Evolutionary conservation across 2,888 invertebrate species (phyloP), one percentile per base, ranked within the genome.

Genomic region (Ormyrus nitidulus): DNA sequence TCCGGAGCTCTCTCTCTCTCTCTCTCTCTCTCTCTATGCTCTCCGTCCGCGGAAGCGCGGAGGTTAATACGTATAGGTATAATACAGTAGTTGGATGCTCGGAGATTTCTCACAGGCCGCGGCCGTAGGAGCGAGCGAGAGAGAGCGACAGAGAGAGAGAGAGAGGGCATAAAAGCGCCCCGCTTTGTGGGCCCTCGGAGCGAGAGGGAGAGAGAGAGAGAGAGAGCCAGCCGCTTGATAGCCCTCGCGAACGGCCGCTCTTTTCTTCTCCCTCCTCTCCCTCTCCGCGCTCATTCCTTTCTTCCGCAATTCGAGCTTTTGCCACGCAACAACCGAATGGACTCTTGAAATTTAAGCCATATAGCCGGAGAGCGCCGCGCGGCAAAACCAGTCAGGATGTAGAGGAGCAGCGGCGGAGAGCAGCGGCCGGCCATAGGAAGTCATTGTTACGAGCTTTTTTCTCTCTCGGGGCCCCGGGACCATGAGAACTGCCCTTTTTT

Each of bases 221-320:
- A 61, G 61, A 61, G 66, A 34, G 1, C 34, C 34, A 34, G 66
- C 48, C 34, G 34, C 72, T 72, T 73, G 79, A 72, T 73, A 66
- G 76, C 75, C 65, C 70, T 59, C 76, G 76, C 74, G 66, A 65
- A 69, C 64, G 70, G 59, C 66, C 65, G 53, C 54, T 71, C 69
- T 73, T 77, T 68, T 69, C 68, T 74, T 71, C 70, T 64, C 49
- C 54, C 62, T 56, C 19, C 75, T 79, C 46, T 75, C 64, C 10
- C 56, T 61, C 71, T 9, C 74, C 69, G 56, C 58, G 19, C 34
- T 72, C 65, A 82, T 81, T 82, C 78, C 77, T 68, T 79, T 83
- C 83, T 84, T 83, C 84, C 83, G 84, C 83, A 75, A 79, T 79
- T 79, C 71, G 74, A 75, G 79, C 69, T 65, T 77, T 77, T 65